Evolutionary conservation across 1,140 invertebrate species (phyloP), one percentile per base, ranked within the genome.

Genomic region (Telenomus remus): DNA sequence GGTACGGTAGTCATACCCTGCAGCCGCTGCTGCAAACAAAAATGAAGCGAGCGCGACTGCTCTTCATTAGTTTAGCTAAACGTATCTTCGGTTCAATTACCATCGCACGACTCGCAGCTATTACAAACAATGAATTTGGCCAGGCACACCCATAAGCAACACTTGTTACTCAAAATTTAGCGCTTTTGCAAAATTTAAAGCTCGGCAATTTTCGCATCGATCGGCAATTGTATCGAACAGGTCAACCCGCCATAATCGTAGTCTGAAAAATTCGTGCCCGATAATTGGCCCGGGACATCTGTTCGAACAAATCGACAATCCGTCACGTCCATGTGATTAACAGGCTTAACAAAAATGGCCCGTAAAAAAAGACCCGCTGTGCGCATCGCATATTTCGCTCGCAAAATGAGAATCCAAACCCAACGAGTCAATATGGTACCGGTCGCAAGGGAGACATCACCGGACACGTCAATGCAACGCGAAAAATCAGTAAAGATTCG

Each of bases 181-280:
- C 63, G 68, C 56, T 56, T 49, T 53, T 71, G n/a, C n/a, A n/a
- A n/a, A 71, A 71, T 71, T 71, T 63, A 71, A 71, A 71, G 59
- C 63, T 71, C 6, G n/a, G 59, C 57, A 56, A 71, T 64, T 63
- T 71, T 63, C 27, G 46, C 42, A 59, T 53, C 8, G 16, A 39
- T 15, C 63, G 37, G 59, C 51, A 57, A 71, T 48, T 60, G 12
- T n/a, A 34, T 16, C 49, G 50, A 33, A 8, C 48, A 11, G 64
- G 55, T 54, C 51, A 51, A 51, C 48, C 55, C 59, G 12, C 33
- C 15, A 50, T 59, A 59, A 53, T 59, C 42, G 51, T 65, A 49
- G 34, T 47, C 2, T 4, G n/a, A 37, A 60, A 54, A 42, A 53
- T 60, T 60, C 54, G 51, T 48, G n/a, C n/a, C n/a, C 11, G 43